Evolutionary conservation across 2,113 vertebrate genomes (phyloP).

Genomic region (Mellivora capensis): DNA sequence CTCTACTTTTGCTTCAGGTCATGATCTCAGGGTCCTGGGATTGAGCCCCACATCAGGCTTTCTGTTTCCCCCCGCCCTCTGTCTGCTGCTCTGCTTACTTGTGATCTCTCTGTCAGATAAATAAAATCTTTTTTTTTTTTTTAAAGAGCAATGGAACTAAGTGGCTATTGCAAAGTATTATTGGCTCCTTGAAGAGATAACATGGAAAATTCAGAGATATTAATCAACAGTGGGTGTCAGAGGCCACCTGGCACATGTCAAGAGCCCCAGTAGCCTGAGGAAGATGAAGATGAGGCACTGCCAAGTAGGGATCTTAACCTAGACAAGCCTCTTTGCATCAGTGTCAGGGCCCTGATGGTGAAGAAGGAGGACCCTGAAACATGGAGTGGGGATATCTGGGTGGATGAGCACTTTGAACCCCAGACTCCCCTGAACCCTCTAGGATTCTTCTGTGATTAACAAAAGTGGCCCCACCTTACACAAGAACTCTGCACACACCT

Average conservation of each 20-base stretch:
- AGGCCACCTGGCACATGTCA: background rate
- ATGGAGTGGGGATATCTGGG: too few relatives aligned
- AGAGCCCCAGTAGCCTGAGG: background rate
- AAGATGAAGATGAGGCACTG: background rate
- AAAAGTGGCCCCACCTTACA: background rate
- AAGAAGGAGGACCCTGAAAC: background rate
- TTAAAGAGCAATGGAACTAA: background rate
- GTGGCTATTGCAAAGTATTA: background rate
- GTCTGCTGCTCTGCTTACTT: too few relatives aligned
- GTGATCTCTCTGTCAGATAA: too few relatives aligned
- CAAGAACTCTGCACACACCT: too few relatives aligned
- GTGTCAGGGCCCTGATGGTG: background rate
- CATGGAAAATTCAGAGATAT: too few relatives aligned
- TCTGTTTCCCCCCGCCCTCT: too few relatives aligned
- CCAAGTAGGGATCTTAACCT: background rate
- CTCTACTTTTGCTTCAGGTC: too few relatives aligned
- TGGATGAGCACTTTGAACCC: background rate
- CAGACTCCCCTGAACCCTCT: background rate
- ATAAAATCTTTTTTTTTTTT: too few relatives aligned
- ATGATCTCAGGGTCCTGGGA: too few relatives aligned
- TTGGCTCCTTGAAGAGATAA: background rate
- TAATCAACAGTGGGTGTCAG: too few relatives aligned
- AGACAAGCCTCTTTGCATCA: background rate
- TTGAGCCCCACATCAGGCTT: too few relatives aligned
- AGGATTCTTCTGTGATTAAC: background rate